Conservation (phyloP, 2,888 invertebrate species). For the Apamea sordens region DNA sequence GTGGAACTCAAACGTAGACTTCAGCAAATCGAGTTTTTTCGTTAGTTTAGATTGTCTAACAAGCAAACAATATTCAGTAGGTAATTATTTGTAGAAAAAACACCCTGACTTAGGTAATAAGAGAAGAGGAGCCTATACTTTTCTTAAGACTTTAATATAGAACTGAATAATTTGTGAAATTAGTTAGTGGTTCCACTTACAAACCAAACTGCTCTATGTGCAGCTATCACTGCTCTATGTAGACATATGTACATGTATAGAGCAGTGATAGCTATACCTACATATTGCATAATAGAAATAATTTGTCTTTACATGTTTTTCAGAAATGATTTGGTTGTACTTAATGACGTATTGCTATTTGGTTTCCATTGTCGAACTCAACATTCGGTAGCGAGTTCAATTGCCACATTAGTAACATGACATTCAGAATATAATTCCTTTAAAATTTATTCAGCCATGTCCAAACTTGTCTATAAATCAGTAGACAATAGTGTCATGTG, state of each 20-base stretch:
- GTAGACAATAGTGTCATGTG: constrained; percentile 27
- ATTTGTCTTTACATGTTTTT: neutral
- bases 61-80: neutral
- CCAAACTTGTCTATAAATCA: constrained; percentile 30
- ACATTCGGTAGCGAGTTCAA: constrained; percentile 4
- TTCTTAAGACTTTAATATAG: neutral
- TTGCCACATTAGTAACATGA: constrained; percentile 20
- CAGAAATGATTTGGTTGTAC: neutral
- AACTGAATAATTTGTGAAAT: neutral
- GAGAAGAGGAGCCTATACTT: neutral
- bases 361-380: constrained; percentile 13
- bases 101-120: neutral
- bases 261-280: neutral
- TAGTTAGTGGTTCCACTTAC: neutral
- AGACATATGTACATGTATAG: no score
- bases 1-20: constrained; percentile 30
- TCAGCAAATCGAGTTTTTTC: neutral
- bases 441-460: constrained; percentile 29
- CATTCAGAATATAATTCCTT: constrained; percentile 24
- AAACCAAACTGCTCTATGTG: neutral
- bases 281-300: neutral
- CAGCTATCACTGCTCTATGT: no score
- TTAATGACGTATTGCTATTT: constrained; percentile 14
- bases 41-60: neutral
- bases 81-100: neutral